These are phyloP conservation scores for Drosophila oshimai DNA, from an alignment of 1,140 invertebrate species.

Conservation along the genomic window DNA sequence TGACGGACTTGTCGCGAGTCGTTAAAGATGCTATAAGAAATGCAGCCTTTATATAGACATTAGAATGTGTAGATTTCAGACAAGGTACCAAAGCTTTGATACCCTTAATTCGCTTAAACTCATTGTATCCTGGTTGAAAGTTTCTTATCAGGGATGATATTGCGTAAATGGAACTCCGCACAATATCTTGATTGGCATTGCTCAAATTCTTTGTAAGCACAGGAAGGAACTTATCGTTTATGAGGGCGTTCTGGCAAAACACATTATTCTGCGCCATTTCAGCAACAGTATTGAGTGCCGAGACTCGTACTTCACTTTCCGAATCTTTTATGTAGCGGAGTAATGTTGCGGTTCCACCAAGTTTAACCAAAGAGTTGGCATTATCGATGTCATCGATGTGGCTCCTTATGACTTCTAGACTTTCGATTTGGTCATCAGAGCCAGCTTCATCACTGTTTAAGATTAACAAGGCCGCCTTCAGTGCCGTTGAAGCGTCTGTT, in stretches of 20 bases:
- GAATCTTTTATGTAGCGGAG: slow-evolving; percentile 22
- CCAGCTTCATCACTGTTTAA: slow-evolving; percentile 14
- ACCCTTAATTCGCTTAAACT: slow-evolving; percentile 47
- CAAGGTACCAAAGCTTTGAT: slow-evolving; percentile 31
- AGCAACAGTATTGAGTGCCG: slow-evolving; percentile 44
- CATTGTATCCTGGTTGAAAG: slow-evolving; percentile 38
- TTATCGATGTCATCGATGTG: slow-evolving; percentile 60
- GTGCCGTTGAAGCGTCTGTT: slow-evolving; percentile 15
- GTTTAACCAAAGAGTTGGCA: slow-evolving; percentile 55
- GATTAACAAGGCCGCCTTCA: slow-evolving; percentile 33
- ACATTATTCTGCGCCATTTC: slow-evolving; percentile 63
- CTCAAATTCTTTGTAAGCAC: slow-evolving; percentile 36
- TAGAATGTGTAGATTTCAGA: slow-evolving; percentile 14
- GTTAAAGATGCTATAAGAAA: slow-evolving; percentile 57
- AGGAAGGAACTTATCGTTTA: slow-evolving; percentile 41
- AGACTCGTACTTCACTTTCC: slow-evolving; percentile 13
- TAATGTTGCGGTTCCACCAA: slow-evolving; percentile 31
- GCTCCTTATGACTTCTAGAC: slow-evolving; percentile 49
- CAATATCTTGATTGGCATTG: slow-evolving; percentile 37
- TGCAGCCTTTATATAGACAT: slow-evolving; percentile 55
- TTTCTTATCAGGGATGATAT: slow-evolving; percentile 60
- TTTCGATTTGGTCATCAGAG: slow-evolving; percentile 40
- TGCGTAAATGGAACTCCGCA: slow-evolving; percentile 48
- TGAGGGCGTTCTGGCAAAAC: slow-evolving; percentile 53
- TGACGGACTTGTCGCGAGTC: slow-evolving; percentile 22